Evolutionary conservation across 2,797 vertebrate species (phyloP).

Genomic region (Halcyon badia): DNA sequence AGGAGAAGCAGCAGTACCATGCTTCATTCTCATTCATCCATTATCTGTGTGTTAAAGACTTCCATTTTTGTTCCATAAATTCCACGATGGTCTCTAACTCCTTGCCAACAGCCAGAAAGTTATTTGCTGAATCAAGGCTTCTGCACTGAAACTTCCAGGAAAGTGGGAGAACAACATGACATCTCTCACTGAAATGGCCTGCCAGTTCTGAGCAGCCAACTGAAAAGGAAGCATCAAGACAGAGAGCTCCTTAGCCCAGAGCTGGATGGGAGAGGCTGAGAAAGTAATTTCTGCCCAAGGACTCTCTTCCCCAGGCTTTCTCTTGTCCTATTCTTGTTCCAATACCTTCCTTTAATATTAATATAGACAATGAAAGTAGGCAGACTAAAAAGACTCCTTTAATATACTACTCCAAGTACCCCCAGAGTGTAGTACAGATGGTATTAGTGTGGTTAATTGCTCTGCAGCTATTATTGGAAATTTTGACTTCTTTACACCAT

Average conservation of each 20-base stretch:
- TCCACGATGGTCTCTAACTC: neutral
- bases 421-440: neutral
- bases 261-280: neutral
- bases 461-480: neutral
- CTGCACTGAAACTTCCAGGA: neutral
- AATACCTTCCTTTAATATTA: neutral
- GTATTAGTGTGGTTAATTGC: neutral
- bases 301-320: neutral
- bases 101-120: neutral
- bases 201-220: neutral
- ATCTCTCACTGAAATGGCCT: conserved; percentile 19
- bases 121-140: conserved; percentile 55
- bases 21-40: neutral
- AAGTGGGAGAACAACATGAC: neutral
- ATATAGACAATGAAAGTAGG: neutral
- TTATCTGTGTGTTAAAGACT: neutral
- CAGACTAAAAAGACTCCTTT: neutral
- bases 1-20: neutral
- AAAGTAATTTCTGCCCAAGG: neutral
- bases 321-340: neutral
- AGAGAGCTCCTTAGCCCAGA: neutral
- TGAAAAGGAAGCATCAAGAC: conserved; percentile 21
- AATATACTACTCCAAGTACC: neutral
- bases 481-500: neutral
- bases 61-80: conserved; percentile 29